phyloP scores from a whole-genome alignment of 1,140 invertebrate species.

The Philopotamus ludificatus region DNA sequence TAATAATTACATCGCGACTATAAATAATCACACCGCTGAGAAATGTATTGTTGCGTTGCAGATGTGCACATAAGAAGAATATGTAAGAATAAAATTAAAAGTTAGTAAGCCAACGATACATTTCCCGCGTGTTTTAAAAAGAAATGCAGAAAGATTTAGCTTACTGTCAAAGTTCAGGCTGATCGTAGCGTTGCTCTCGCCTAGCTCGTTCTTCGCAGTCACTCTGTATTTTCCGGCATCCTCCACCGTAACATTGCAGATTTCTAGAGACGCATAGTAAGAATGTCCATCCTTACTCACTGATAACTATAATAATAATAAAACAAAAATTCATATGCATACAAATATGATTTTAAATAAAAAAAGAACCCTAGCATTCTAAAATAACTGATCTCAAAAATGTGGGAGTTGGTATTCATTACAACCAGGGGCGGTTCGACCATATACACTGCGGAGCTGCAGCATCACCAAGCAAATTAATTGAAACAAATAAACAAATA shows the following conservation, averaged over 20 bases:
- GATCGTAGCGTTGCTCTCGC: constrained; percentile 94
- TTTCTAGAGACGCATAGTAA: constrained; percentile 89
- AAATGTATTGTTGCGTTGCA: too few relatives aligned
- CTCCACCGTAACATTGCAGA: constrained; percentile 91
- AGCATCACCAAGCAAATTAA: too few relatives aligned
- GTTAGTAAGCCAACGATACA: too few relatives aligned
- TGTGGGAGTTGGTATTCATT: background rate
- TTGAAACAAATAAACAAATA: too few relatives aligned
- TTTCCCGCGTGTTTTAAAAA: background rate
- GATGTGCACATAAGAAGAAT: too few relatives aligned
- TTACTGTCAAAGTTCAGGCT: constrained; percentile 98
- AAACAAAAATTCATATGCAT: too few relatives aligned
- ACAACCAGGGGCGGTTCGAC: background rate
- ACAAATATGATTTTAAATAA: too few relatives aligned
- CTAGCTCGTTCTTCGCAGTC: constrained; percentile 93
- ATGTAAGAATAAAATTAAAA: too few relatives aligned
- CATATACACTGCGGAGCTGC: too few relatives aligned
- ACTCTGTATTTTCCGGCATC: constrained; percentile 97
- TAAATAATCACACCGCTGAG: too few relatives aligned
- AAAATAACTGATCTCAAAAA: background rate
- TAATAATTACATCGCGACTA: too few relatives aligned
- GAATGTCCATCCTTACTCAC: constrained; percentile 90
- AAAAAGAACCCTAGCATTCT: too few relatives aligned
- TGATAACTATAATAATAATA: constrained; percentile 64
- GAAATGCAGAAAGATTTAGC: constrained; percentile 49